Percentiles rank a stretch among this genome's conserved stretches.
Conservation (phyloP, 2,888 invertebrate genomes). For the Eilema sororculum region DNA sequence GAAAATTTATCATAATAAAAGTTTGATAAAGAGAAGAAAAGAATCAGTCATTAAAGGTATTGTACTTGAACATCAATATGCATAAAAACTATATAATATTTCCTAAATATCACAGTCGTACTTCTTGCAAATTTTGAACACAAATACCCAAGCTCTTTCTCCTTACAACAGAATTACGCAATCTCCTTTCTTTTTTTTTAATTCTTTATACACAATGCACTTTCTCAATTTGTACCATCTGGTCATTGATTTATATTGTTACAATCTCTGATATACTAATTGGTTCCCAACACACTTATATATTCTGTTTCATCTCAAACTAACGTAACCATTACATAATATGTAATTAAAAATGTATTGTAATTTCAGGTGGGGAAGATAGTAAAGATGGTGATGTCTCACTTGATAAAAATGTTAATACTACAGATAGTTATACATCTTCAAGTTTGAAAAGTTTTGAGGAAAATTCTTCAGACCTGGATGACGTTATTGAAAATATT, state of each 20-base stretch:
- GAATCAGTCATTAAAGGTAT: conserved; percentile 51
- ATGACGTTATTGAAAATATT: conserved; percentile 73
- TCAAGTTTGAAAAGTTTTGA: conserved; percentile 73
- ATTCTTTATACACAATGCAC: too few species aligned
- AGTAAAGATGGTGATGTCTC: conserved; percentile 56
- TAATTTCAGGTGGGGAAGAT: conserved; percentile 64
- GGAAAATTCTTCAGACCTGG: conserved; percentile 83
- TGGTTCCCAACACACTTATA: too few species aligned
- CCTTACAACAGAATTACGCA: too few species aligned
- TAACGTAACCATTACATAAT: background rate
- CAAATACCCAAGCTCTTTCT: background rate
- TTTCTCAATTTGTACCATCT: too few species aligned
- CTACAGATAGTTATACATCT: conserved; percentile 61
- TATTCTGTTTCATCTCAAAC: too few species aligned
- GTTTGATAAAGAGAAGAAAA: conserved; percentile 65
- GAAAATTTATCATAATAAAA: conserved; percentile 66
- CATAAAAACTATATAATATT: background rate
- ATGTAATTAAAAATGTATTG: background rate
- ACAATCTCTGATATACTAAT: too few species aligned
- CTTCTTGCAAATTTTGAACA: background rate
- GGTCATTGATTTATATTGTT: too few species aligned
- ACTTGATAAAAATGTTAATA: conserved; percentile 54
- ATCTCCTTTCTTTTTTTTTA: too few species aligned
- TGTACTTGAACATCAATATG: background rate
- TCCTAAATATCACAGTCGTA: too few species aligned